These are phyloP conservation scores for Nerophis lumbriciformis DNA, from an alignment of 2,113 vertebrate species.

Conservation along the genomic window DNA sequence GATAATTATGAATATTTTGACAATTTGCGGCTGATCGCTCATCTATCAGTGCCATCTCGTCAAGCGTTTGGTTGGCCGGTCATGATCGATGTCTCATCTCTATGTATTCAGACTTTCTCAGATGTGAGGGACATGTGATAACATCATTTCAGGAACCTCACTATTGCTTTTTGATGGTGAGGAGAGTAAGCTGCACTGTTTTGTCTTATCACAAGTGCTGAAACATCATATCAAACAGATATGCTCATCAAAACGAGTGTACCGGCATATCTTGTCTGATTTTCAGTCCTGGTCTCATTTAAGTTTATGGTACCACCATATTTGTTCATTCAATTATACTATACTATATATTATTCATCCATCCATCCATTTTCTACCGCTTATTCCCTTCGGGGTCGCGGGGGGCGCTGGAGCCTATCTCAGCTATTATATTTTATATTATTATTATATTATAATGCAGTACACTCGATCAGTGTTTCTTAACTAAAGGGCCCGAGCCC, in stretches of 20 bases:
- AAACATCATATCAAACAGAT: conserved; percentile 20
- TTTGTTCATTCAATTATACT: too few relatives aligned
- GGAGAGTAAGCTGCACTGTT: conserved; percentile 23
- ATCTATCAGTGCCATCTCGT: conserved; percentile 52
- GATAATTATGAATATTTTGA: conserved; percentile 56
- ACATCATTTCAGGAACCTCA: conserved; percentile 46
- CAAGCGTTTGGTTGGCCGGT: conserved; percentile 49
- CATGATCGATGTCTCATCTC: conserved; percentile 64
- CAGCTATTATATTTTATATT: too few relatives aligned
- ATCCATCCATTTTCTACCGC: too few relatives aligned
- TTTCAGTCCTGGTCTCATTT: neutral
- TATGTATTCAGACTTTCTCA: conserved; percentile 59
- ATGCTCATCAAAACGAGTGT: conserved; percentile 20
- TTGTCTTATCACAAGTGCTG: conserved; percentile 28
- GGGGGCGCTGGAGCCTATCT: too few relatives aligned
- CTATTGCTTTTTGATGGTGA: conserved; percentile 19
- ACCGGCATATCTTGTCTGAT: conserved; percentile 4
- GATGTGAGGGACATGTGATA: conserved; percentile 56
- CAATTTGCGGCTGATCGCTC: conserved; percentile 46
- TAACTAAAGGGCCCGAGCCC: too few relatives aligned
- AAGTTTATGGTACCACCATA: neutral
- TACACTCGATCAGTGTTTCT: too few relatives aligned
- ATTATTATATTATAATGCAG: too few relatives aligned
- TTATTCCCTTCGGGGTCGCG: too few relatives aligned
- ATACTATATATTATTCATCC: too few relatives aligned